Base-by-base conservation (phyloP, 2,888 invertebrate species). In the Cheilosia vulpina region DNA sequence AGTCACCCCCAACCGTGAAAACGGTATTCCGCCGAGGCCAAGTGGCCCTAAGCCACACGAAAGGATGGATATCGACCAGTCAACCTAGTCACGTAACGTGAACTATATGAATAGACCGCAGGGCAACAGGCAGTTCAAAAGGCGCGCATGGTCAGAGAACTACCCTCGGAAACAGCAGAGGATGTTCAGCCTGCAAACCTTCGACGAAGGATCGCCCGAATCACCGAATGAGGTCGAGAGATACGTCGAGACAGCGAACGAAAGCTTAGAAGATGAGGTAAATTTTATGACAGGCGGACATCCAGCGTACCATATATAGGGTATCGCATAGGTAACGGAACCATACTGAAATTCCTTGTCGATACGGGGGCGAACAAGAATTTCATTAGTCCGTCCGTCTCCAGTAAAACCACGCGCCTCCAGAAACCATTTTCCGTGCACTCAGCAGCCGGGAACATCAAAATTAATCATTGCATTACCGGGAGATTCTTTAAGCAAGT, bases 131-230 rank as follows among this genome's bases (percentile, higher is more conserved):
- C 60, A 34, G 15, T 76, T 76, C 19, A 76, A 76, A 24, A 57
- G 52, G 13, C 38, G 38, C 7, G 57, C 58, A 1, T 6, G 13
- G 6, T 66, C 75, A 2, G 73, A 73, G 2, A 63, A 55, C 1
- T 62, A 45, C 24, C 63, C 47, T 3, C 27, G 43, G 7, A 68
- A 69, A 27, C 55, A 68, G 13, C 68, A 77, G 19, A 50, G 58
- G 6, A n/a, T 60, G n/a, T 62, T 50, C 24, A 38, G 62, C n/a
- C 11, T 62, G 19, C 31, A 31, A 15, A 58, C 68, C 0, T 43
- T 21, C 45, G n/a, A 52, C 4, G 43, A 76, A 3, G 17, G 17
- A 1, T 19, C 47, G 24, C 24, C 5, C 24, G 24, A 24, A 5
- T 24, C 24, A 24, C 5, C 24, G 24, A 24, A 24, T 5, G 24